Base-by-base conservation (phyloP, 2,888 invertebrate genomes). In the Eupithecia centaureata region DNA sequence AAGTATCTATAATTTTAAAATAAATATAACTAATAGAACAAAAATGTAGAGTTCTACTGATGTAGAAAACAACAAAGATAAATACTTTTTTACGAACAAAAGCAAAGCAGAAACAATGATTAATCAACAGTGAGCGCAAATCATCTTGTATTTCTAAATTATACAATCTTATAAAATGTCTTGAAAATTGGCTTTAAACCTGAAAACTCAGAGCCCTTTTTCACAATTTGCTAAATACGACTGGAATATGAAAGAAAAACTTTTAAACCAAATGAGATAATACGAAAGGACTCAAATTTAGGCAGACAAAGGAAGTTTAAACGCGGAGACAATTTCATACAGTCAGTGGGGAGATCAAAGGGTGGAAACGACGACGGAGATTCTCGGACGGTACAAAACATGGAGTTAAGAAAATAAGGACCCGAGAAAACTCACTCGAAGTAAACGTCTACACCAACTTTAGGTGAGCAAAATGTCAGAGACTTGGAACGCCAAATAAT, bases 261-360 rank as follows among this genome's bases (percentile, higher is more conserved):
- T 30, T 54, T n/a, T 30, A 7, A 52, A 13, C 5, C 27, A 52
- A 52, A 52, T 52, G 15, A 52, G 52, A 52, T 27, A 52, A 52
- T 52, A 52, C 25, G 25, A 51, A 52, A 52, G 7, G 27, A 27
- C 30, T 28, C 30, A 30, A 30, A 56, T 30, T 56, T 10, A 56
- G 18, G 18, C 54, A 18, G 54, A 56, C 54, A 56, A 56, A 56
- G 30, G n/a, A 56, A 56, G 54, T 54, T 56, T 10, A 56, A 56
- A n/a, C 54, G 28, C 25, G 22, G 30, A 56, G 54, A 56, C 54
- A 56, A 59, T 42, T 42, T 42, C 47, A 27, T 42, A 35, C 38
- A 60, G 28, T 60, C 18, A n/a, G 28, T 42, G 30, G 28, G 3
- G n/a, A 28, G 30, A 56, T 56, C 54, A 56, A 56, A 56, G 54